phyloP scores from a whole-genome alignment of 2,888 invertebrate species.

The Mythimna pallens region DNA sequence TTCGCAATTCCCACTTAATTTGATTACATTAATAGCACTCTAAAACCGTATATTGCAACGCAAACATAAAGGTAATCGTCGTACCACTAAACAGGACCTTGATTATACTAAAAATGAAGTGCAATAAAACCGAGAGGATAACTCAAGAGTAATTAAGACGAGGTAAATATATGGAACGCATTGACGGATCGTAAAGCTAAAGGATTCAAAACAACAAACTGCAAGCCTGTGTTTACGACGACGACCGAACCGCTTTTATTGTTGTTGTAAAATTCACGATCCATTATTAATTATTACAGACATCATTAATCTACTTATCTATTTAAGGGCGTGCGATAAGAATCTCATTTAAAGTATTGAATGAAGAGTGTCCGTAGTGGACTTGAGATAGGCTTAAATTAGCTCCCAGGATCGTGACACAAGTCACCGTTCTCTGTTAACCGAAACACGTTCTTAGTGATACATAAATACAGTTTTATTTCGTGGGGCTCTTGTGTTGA shows the following conservation, averaged over 20 bases:
- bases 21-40: slow-evolving; percentile 66
- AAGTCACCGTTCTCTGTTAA: slow-evolving; percentile 37
- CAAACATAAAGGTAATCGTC: slow-evolving; percentile 70
- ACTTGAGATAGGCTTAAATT: slow-evolving; percentile 90
- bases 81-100: slow-evolving; percentile 73
- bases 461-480: slow-evolving; percentile 55
- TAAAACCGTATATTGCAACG: slow-evolving; percentile 64
- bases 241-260: slow-evolving; percentile 88
- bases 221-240: slow-evolving; percentile 87
- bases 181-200: slow-evolving; percentile 89
- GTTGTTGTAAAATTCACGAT: slow-evolving; percentile 90
- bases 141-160: slow-evolving; percentile 87
- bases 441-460: slow-evolving; percentile 53
- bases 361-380: slow-evolving; percentile 90
- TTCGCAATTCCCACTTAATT: slow-evolving; percentile 65
- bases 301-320: slow-evolving; percentile 91
- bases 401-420: slow-evolving; percentile 64
- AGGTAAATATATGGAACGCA: slow-evolving; percentile 88
- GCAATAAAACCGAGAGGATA: slow-evolving; percentile 85
- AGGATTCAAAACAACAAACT: slow-evolving; percentile 89
- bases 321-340: slow-evolving; percentile 90
- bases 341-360: slow-evolving; percentile 91
- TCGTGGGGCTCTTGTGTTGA: slow-evolving; percentile 13
- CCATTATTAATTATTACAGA: slow-evolving; percentile 91
- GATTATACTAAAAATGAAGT: slow-evolving; percentile 81